These are phyloP conservation scores for Pinna nobilis DNA, from an alignment of 1,140 invertebrate species.

Conservation along the genomic window DNA sequence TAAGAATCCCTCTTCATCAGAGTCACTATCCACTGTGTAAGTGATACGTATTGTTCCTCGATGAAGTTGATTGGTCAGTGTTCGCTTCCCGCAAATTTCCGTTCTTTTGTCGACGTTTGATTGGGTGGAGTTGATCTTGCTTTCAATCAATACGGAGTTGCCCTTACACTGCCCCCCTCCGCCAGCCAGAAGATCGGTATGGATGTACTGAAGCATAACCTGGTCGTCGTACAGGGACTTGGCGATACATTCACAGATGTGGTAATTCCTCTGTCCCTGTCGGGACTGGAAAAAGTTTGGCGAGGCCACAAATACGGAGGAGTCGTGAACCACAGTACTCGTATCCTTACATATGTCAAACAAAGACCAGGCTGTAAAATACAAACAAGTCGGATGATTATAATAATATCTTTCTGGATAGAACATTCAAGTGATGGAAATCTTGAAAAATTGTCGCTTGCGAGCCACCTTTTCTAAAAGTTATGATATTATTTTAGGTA, in stretches of 20 bases:
- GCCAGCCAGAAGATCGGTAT: background rate
- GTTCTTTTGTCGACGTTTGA: constrained; percentile 10
- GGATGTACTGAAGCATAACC: constrained; percentile 16
- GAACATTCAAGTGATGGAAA: no score
- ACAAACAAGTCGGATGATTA: no score
- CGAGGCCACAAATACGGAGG: constrained; percentile 16
- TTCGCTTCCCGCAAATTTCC: constrained; percentile 11
- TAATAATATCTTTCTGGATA: no score
- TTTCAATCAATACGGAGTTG: constrained; percentile 17
- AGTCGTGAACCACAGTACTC: background rate
- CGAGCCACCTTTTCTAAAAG: no score
- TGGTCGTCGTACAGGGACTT: constrained; percentile 5
- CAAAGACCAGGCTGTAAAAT: constrained; percentile 21
- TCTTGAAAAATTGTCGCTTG: no score
- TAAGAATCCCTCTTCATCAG: constrained; percentile 5
- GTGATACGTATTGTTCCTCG: constrained; percentile 16
- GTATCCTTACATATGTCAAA: constrained; percentile 28
- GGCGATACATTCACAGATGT: constrained; percentile 20
- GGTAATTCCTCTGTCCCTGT: background rate
- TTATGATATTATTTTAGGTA: no score
- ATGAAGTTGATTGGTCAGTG: constrained; percentile 11
- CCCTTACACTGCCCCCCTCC: background rate
- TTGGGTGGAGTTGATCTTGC: constrained; percentile 10
- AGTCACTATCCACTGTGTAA: background rate
- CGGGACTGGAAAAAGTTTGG: constrained; percentile 5